Percentiles rank a stretch among this genome's conserved stretches.
Evolutionary conservation across 2,888 invertebrate species (phyloP).

Genomic region (Drosophila kuntzei): DNA sequence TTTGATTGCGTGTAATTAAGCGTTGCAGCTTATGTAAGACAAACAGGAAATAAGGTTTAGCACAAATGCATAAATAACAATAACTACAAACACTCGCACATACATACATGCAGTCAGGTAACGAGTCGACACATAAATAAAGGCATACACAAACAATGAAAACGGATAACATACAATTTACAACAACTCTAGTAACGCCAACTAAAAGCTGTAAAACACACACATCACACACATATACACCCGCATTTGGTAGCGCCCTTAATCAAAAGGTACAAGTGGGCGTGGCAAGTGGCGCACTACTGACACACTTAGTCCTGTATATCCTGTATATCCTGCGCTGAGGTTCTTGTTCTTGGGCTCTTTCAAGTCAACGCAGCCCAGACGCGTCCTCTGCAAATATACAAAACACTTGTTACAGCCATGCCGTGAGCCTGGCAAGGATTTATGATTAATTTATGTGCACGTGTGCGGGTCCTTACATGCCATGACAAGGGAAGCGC

Average conservation of each 20-base stretch:
- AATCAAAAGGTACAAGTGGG: conserved; percentile 70
- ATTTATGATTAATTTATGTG: conserved; percentile 83
- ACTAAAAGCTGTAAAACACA: conserved; percentile 61
- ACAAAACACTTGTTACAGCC: conserved; percentile 76
- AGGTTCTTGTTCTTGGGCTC: conserved; percentile 51
- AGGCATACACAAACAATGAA: conserved; percentile 73
- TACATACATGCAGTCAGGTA: conserved; percentile 21
- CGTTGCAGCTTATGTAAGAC: conserved; percentile 78
- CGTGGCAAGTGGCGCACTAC: conserved; percentile 60
- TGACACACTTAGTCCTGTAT: conserved; percentile 64
- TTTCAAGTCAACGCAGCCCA: conserved; percentile 33
- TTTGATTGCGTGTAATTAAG: conserved; percentile 71
- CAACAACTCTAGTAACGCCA: conserved; percentile 59
- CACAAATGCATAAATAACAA: conserved; percentile 78
- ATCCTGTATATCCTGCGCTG: conserved; percentile 24
- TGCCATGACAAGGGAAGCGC: conserved; percentile 10
- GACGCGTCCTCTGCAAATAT: conserved; percentile 70
- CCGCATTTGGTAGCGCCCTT: conserved; percentile 51
- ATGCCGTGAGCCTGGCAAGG: conserved; percentile 48
- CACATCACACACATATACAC: conserved; percentile 13
- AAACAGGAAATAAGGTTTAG: conserved; percentile 79
- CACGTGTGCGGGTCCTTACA: conserved; percentile 51
- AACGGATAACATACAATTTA: conserved; percentile 80
- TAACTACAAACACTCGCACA: conserved; percentile 52
- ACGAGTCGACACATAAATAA: conserved; percentile 67